Conservation (phyloP, 2,113 vertebrate species). For the Vidua macroura region DNA sequence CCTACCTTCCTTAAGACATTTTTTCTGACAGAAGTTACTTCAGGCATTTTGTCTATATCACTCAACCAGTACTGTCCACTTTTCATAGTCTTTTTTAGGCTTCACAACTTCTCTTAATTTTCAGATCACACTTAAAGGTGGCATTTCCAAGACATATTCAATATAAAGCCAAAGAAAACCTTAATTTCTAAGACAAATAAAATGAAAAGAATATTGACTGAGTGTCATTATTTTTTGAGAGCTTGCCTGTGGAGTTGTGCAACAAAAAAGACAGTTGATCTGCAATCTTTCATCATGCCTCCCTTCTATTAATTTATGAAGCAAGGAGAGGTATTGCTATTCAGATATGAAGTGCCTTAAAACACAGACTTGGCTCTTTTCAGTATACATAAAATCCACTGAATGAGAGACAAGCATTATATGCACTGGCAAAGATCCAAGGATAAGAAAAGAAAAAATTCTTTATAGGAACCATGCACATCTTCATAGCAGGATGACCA, state of each 20-base stretch:
- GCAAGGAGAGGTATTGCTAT: not conserved
- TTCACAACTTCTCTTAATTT: not conserved
- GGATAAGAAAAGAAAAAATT: not conserved
- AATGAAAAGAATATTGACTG: not conserved
- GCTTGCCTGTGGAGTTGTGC: not conserved
- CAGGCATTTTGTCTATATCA: not conserved
- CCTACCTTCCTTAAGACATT: not conserved
- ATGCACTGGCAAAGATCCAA: not conserved
- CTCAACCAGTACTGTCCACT: not conserved
- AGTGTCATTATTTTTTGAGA: not conserved
- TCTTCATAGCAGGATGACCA: not conserved
- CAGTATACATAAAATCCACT: not conserved
- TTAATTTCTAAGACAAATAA: not conserved
- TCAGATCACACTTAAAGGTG: not conserved
- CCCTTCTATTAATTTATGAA: not conserved
- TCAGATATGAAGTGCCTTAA: not conserved
- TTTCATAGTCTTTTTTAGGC: not conserved
- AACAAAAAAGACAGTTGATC: not conserved
- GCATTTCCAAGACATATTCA: not conserved
- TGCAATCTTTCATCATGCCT: not conserved
- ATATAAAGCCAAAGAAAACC: not conserved
- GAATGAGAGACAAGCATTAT: not conserved
- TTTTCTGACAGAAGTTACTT: not conserved
- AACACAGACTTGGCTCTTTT: not conserved
- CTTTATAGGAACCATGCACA: not conserved